Percentiles rank a stretch among this genome's conserved stretches.
Conservation (phyloP, 2,797 vertebrate species). For the Acipenser oxyrinchus region DNA sequence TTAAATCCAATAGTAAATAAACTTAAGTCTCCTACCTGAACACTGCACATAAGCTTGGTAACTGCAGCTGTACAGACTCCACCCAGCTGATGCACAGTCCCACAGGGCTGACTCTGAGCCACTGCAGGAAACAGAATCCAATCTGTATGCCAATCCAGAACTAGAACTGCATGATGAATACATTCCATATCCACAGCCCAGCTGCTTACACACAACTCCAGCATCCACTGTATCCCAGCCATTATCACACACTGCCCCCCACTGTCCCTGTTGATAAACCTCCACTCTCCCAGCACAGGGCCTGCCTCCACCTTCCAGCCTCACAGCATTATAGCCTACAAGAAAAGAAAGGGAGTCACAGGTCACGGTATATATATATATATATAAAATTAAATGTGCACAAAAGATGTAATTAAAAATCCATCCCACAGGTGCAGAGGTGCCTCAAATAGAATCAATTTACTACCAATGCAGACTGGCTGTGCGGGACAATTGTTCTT, state of each 20-base stretch:
- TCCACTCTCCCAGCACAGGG: constrained; percentile 42
- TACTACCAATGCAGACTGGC: too few relatives aligned
- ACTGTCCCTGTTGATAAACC: constrained; percentile 24
- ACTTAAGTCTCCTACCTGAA: too few relatives aligned
- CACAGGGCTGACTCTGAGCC: not conserved
- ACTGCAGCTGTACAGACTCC: not conserved
- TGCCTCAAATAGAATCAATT: too few relatives aligned
- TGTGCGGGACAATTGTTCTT: too few relatives aligned
- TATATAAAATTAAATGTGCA: too few relatives aligned
- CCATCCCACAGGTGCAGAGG: too few relatives aligned
- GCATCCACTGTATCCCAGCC: not conserved
- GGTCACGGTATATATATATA: too few relatives aligned
- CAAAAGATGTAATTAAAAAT: too few relatives aligned
- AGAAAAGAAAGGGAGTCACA: too few relatives aligned
- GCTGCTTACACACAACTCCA: not conserved
- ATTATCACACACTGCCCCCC: constrained; percentile 43
- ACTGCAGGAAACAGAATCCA: not conserved
- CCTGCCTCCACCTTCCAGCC: constrained; percentile 35
- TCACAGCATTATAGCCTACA: constrained; percentile 21
- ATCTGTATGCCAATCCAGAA: not conserved
- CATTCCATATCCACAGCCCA: not conserved
- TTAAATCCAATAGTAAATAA: too few relatives aligned
- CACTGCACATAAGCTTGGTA: too few relatives aligned
- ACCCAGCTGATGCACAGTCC: not conserved
- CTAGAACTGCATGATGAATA: not conserved